A percentile compares a stretch with the other conserved stretches of the same genome.
Evolutionary conservation across 2,797 vertebrate species (phyloP).

Genomic region (Schizothorax lantsangensis): DNA sequence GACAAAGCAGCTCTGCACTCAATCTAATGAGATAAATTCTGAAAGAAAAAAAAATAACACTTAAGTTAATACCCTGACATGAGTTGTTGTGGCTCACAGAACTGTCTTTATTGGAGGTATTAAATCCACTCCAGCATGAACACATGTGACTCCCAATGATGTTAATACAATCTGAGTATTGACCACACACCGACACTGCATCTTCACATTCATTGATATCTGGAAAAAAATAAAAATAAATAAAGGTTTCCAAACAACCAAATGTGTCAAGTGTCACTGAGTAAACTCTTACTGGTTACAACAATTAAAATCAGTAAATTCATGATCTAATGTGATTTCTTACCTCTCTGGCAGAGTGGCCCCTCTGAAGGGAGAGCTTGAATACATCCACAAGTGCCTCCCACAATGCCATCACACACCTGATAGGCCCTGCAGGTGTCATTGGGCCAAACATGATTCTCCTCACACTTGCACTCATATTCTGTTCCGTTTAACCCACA

Average conservation of each 20-base stretch:
- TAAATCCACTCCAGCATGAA: too few species aligned
- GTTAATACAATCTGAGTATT: too few species aligned
- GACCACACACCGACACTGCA: background rate
- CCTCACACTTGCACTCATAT: slow-evolving; percentile 47
- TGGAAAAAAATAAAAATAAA: background rate
- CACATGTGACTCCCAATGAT: too few species aligned
- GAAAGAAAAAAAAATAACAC: background rate
- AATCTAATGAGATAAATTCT: background rate
- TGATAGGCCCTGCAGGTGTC: slow-evolving; percentile 52
- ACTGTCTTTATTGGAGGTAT: too few species aligned
- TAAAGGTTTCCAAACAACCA: background rate
- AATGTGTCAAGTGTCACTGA: rapidly evolving
- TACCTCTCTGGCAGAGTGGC: slow-evolving; percentile 44
- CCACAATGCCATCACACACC: slow-evolving; percentile 51
- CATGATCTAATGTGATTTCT: background rate
- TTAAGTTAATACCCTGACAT: too few species aligned
- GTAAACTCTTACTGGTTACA: background rate
- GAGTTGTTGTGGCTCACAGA: too few species aligned
- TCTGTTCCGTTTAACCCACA: slow-evolving; percentile 39
- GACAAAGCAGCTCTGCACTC: background rate
- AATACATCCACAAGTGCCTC: slow-evolving; percentile 69
- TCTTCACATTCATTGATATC: slow-evolving; percentile 31
- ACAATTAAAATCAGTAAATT: background rate
- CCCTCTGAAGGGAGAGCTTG: slow-evolving; percentile 67
- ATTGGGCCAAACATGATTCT: slow-evolving; percentile 43